These are phyloP conservation scores for Carcinoscorpius rotundicauda DNA, from an alignment of 1,140 invertebrate genomes.

Conservation along the genomic window DNA sequence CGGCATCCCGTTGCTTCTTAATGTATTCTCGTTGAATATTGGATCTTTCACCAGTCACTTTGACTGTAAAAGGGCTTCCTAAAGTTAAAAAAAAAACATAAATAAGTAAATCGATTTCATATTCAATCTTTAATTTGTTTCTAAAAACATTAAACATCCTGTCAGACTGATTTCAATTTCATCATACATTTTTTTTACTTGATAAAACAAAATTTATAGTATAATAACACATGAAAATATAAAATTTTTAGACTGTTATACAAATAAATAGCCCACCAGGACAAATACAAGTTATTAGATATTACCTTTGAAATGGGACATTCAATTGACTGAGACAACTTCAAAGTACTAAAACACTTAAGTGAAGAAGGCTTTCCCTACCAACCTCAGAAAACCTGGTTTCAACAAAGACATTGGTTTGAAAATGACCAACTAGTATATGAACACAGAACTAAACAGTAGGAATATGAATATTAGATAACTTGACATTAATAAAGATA, in stretches of 20 bases:
- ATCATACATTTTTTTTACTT: not conserved
- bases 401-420: no score
- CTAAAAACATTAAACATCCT: not conserved
- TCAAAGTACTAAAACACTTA: no score
- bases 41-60: conserved; percentile 71
- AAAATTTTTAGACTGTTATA: not conserved
- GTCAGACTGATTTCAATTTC: not conserved
- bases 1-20: conserved; percentile 75
- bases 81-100: not conserved
- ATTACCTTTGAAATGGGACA: no score
- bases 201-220: not conserved
- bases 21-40: conserved; percentile 81
- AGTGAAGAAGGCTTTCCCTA: no score
- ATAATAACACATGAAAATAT: not conserved
- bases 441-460: no score
- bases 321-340: no score
- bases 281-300: no score
- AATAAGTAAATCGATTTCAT: not conserved
- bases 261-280: not conserved
- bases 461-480: no score
- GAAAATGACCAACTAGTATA: no score
- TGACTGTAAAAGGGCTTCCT: conserved; percentile 82
- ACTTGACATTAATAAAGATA: no score
- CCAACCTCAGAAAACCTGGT: no score
- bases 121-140: not conserved